A percentile compares a stretch with the other conserved stretches of the same genome.
Evolutionary conservation across 2,797 vertebrate species (phyloP).

Genomic region (Acanthis flammea): DNA sequence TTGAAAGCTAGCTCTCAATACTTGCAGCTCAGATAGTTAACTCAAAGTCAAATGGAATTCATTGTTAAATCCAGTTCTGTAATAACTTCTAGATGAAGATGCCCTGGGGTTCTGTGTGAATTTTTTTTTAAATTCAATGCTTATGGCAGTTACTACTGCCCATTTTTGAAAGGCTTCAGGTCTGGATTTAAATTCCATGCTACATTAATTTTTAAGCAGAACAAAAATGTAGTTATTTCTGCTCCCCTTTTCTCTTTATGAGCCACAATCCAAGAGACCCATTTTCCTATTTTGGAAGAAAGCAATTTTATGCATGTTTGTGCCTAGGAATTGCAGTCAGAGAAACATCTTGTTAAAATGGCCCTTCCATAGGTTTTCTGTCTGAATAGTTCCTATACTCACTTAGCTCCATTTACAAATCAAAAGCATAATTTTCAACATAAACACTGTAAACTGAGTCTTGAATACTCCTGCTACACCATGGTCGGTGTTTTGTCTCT

Average conservation of each 20-base stretch:
- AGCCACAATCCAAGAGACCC: background rate
- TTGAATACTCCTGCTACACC: background rate
- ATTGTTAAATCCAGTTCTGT: background rate
- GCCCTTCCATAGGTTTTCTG: background rate
- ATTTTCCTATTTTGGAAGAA: slow-evolving; percentile 15
- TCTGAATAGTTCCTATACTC: background rate
- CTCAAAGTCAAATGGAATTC: background rate
- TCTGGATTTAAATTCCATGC: slow-evolving; percentile 7
- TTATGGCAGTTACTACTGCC: background rate
- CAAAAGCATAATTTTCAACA: background rate
- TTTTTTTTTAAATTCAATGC: background rate
- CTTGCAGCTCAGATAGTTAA: background rate
- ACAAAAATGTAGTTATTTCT: slow-evolving; percentile 30
- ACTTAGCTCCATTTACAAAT: background rate
- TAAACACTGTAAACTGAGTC: background rate
- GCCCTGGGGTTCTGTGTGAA: background rate
- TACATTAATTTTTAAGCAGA: slow-evolving; percentile 27
- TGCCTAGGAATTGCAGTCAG: background rate
- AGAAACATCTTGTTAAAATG: background rate
- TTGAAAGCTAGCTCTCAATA: background rate
- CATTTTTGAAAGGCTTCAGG: background rate
- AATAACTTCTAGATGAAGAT: slow-evolving; percentile 13
- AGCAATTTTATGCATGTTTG: slow-evolving; percentile 28
- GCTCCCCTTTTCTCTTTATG: slow-evolving; percentile 3
- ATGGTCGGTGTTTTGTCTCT: background rate